Percentiles rank a stretch among this genome's conserved stretches.
Conservation (phyloP, 2,797 vertebrate species). For the Lerista edwardsae region DNA sequence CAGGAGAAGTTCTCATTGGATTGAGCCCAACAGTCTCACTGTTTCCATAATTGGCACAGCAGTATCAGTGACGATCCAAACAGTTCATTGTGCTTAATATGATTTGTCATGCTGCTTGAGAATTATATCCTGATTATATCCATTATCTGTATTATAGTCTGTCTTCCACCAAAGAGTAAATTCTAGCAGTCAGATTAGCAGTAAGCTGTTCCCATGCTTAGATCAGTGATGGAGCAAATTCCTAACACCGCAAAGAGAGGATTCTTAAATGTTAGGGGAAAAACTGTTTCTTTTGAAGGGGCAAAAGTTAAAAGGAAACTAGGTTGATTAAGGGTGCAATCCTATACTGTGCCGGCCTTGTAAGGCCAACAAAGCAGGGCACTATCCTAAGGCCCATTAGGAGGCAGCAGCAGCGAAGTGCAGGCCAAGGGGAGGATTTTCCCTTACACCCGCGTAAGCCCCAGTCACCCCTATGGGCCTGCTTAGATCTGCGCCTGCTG, state of each 20-base stretch:
- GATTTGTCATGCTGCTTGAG: constrained; percentile 50
- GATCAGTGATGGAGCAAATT: not conserved
- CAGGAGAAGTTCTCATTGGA: constrained; percentile 14
- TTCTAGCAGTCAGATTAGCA: constrained; percentile 35
- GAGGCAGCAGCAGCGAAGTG: too few relatives aligned
- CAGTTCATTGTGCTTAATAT: constrained; percentile 59
- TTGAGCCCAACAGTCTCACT: constrained; percentile 28
- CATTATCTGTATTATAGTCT: constrained; percentile 44
- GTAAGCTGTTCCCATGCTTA: constrained; percentile 35
- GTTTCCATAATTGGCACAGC: constrained; percentile 36
- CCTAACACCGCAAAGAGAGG: constrained; percentile 8
- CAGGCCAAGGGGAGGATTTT: too few relatives aligned
- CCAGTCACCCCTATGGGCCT: too few relatives aligned
- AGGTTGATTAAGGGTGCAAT: not conserved
- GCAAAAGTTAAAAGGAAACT: constrained; percentile 19
- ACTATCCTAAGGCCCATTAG: too few relatives aligned
- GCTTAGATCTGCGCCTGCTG: too few relatives aligned
- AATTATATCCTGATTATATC: constrained; percentile 60
- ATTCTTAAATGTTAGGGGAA: not conserved
- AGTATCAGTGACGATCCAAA: constrained; percentile 31
- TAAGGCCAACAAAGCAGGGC: too few relatives aligned
- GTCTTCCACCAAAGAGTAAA: constrained; percentile 48
- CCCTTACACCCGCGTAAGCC: too few relatives aligned
- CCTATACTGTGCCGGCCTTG: too few relatives aligned
- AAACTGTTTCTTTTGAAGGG: not conserved